Conservation (phyloP, 2,888 invertebrate species). For the Bedellia somnulentella region DNA sequence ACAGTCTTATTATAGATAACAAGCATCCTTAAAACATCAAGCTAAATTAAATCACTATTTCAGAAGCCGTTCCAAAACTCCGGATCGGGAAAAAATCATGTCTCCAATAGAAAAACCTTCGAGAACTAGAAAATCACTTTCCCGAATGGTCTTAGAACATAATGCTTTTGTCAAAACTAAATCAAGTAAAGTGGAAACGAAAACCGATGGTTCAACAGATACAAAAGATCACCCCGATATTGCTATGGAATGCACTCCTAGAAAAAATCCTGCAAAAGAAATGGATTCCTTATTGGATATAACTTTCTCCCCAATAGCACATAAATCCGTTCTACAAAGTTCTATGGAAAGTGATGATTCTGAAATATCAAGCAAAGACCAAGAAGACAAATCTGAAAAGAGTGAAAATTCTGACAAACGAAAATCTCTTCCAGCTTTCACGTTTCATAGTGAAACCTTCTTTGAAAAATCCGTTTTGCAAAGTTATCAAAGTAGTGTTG, state of each 20-base stretch:
- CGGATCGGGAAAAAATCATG: slow-evolving; percentile 30
- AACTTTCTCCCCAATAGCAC: slow-evolving; percentile 40
- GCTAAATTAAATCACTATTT: too few relatives aligned
- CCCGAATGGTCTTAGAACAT: slow-evolving; percentile 42
- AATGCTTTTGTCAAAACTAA: slow-evolving; percentile 44
- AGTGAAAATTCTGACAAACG: slow-evolving; percentile 10
- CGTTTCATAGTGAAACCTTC: slow-evolving; percentile 25
- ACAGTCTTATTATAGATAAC: too few relatives aligned
- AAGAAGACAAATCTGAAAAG: slow-evolving; percentile 15
- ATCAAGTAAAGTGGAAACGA: slow-evolving; percentile 19
- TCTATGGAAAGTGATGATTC: slow-evolving; percentile 26
- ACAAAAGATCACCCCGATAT: slow-evolving; percentile 13
- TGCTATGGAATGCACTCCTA: slow-evolving; percentile 36
- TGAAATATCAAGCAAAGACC: slow-evolving; percentile 18
- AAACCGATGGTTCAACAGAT: slow-evolving; percentile 13
- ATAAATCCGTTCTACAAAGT: slow-evolving; percentile 40
- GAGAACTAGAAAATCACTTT: slow-evolving; percentile 33
- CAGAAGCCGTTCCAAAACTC: slow-evolving; percentile 45
- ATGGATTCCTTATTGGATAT: slow-evolving; percentile 31
- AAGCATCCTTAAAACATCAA: too few relatives aligned
- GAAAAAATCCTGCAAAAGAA: slow-evolving; percentile 26
- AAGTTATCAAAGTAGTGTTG: slow-evolving; percentile 27
- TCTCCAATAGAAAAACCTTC: slow-evolving; percentile 29
- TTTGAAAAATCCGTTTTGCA: slow-evolving; percentile 31
- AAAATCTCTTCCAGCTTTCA: slow-evolving; percentile 24